A percentile compares a stretch with the other conserved stretches of the same genome.
Evolutionary conservation across 2,888 invertebrate genomes (phyloP).

Genomic region (Morinoia aosen): DNA sequence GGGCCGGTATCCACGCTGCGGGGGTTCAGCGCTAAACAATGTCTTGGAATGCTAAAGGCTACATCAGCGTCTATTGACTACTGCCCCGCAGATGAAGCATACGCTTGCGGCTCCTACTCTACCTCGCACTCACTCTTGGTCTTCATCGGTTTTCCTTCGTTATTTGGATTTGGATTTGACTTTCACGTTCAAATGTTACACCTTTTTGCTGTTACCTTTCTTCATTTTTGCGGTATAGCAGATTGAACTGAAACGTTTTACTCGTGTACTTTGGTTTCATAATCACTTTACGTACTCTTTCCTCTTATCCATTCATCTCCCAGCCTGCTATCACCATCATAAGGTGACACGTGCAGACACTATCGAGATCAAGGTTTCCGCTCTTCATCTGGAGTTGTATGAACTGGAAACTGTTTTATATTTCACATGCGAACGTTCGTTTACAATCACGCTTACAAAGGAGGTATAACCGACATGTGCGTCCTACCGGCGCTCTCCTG

Average conservation of each 20-base stretch:
- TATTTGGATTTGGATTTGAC: background rate
- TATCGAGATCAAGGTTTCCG: background rate
- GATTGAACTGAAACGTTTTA: background rate
- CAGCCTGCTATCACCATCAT: too few species aligned
- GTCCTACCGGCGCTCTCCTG: background rate
- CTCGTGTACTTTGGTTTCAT: background rate
- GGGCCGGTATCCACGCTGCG: background rate
- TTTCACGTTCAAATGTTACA: background rate
- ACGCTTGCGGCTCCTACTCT: background rate
- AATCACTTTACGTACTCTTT: too few species aligned
- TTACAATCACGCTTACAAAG: background rate
- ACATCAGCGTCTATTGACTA: constrained; percentile 46
- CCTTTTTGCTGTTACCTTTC: background rate
- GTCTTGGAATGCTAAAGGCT: constrained; percentile 52
- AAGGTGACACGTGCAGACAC: background rate
- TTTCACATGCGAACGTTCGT: background rate
- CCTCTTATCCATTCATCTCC: too few species aligned
- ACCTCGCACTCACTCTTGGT: background rate
- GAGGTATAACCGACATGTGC: background rate
- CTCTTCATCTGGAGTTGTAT: background rate
- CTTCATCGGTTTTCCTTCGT: background rate
- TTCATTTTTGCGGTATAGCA: background rate
- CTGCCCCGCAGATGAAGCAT: constrained; percentile 51
- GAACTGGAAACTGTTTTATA: background rate
- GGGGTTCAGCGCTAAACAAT: constrained; percentile 45